phyloP scores from a whole-genome alignment of 2,797 vertebrate genomes.

The Enteromius trimaculatus region DNA sequence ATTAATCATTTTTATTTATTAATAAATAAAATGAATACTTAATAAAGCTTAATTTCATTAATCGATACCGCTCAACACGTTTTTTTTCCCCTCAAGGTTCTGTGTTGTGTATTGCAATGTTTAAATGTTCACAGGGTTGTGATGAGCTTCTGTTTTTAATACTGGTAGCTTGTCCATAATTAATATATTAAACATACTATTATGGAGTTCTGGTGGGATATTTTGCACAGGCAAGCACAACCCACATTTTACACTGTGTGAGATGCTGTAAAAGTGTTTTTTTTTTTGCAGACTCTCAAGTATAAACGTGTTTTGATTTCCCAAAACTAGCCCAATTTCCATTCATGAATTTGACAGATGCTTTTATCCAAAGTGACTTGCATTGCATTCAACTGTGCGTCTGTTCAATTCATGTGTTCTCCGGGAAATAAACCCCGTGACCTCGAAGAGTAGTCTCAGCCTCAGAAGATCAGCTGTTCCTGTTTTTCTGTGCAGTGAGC shows the following conservation, averaged over 20 bases:
- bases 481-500: slow-evolving; percentile 51
- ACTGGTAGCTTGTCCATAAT: not conserved
- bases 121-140: not conserved
- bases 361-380: not conserved
- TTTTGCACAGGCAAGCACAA: not conserved
- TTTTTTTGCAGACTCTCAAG: not conserved
- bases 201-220: not conserved
- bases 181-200: not conserved
- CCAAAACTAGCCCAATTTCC: not conserved
- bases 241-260: not conserved
- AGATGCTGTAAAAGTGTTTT: not conserved
- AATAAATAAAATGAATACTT: no score
- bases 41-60: no score
- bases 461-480: not conserved
- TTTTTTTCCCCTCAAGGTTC: not conserved
- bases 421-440: not conserved
- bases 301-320: not conserved
- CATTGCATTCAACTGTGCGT: not conserved
- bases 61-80: no score
- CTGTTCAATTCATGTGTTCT: not conserved
- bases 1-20: no score
- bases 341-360: not conserved
- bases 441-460: not conserved
- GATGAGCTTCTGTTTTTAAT: not conserved
- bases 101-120: not conserved